Evolutionary conservation across 2,113 vertebrate genomes (phyloP).

Genomic region (Saguinus midas): DNA sequence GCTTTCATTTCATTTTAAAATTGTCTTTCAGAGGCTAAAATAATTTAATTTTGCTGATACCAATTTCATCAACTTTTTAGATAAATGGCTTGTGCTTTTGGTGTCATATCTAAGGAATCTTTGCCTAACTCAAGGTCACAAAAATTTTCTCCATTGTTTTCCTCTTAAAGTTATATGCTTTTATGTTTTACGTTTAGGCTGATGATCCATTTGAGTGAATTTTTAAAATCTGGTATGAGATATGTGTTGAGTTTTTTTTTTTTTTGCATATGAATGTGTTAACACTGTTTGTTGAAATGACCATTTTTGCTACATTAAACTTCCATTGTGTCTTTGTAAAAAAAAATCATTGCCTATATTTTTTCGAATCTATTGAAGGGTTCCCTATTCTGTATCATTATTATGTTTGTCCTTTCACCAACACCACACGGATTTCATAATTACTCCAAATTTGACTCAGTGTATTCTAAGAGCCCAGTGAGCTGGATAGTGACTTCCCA

Average conservation of each 20-base stretch:
- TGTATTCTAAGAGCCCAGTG: neutral
- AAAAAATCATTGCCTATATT: neutral
- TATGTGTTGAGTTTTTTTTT: neutral
- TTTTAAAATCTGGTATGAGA: neutral
- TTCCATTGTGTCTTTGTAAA: neutral
- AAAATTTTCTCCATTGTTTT: neutral
- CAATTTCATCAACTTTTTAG: neutral
- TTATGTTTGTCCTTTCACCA: neutral
- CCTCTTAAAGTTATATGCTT: neutral
- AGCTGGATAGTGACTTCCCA: neutral
- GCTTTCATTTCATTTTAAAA: slow-evolving; percentile 5
- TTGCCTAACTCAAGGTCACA: neutral
- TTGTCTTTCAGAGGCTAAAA: neutral
- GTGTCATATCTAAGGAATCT: neutral
- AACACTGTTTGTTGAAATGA: neutral
- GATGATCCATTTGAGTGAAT: neutral
- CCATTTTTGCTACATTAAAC: neutral
- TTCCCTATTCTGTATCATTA: neutral
- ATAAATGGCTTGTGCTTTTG: neutral
- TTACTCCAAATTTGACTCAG: neutral
- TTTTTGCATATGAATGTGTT: neutral
- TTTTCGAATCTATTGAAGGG: neutral
- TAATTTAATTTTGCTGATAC: neutral
- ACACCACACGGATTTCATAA: neutral
- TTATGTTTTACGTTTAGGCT: neutral